Conservation (phyloP, 1,140 invertebrate genomes). For the Rhopalosiphum maidis region DNA sequence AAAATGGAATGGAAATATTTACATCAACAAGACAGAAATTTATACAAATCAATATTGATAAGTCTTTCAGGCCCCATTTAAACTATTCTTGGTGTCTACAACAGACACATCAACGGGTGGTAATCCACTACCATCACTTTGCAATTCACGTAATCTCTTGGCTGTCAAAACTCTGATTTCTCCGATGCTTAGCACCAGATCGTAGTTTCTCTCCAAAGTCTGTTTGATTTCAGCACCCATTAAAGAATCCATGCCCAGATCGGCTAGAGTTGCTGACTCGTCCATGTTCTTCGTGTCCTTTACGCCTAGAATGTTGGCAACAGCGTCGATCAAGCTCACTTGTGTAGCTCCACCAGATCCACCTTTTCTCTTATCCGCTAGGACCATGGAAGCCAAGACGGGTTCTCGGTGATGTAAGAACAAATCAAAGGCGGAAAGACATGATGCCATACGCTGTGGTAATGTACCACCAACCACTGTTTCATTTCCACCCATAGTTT, state of each 20-base stretch:
- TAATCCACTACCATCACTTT: slow-evolving; percentile 61
- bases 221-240: slow-evolving; percentile 99
- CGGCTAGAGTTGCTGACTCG: slow-evolving; percentile 77
- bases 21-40: not conserved
- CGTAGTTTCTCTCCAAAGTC: slow-evolving; percentile 90
- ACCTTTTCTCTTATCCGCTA: slow-evolving; percentile 74
- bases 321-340: slow-evolving; percentile 72
- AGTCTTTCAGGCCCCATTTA: not conserved
- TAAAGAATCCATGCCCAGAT: slow-evolving; percentile 95
- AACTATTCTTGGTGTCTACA: not conserved
- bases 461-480: slow-evolving; percentile 90
- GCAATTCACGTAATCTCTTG: slow-evolving; percentile 74
- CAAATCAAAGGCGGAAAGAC: slow-evolving; percentile 82
- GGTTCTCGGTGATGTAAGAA: slow-evolving; percentile 88
- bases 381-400: slow-evolving; percentile 83
- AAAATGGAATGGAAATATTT: not conserved
- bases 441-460: slow-evolving; percentile 90
- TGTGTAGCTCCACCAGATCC: slow-evolving; percentile 63
- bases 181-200: slow-evolving; percentile 84
- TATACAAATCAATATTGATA: not conserved
- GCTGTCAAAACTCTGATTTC: slow-evolving; percentile 87
- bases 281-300: slow-evolving; percentile 83
- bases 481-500: slow-evolving; percentile 86
- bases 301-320: slow-evolving; percentile 85
- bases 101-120: not conserved